phyloP scores from a whole-genome alignment of 2,113 vertebrate species.

The Leptocoma aspasia region DNA sequence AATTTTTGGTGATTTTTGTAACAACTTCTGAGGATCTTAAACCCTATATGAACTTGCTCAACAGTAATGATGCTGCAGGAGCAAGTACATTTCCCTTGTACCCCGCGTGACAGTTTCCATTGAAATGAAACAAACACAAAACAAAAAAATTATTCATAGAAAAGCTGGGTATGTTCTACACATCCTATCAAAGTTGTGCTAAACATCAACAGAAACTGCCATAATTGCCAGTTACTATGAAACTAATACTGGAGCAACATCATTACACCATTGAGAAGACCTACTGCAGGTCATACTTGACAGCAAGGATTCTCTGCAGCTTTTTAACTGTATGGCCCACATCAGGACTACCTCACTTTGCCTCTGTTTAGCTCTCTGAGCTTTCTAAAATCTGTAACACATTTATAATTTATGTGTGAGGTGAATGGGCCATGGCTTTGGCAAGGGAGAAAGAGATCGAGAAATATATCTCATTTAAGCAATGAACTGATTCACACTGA shows the following conservation, averaged over 20 bases:
- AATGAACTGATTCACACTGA: neutral
- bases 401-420: neutral
- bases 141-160: neutral
- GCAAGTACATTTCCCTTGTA: neutral
- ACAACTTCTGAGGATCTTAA: neutral
- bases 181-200: neutral
- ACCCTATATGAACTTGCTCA: neutral
- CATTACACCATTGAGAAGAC: neutral
- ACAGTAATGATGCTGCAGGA: neutral
- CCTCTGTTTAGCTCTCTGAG: neutral
- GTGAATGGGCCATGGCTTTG: neutral
- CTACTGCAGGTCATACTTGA: neutral
- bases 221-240: neutral
- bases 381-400: neutral
- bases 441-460: neutral
- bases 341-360: neutral
- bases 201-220: neutral
- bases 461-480: neutral
- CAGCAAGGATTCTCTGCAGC: neutral
- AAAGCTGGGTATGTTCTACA: neutral
- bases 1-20: neutral
- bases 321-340: neutral
- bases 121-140: neutral
- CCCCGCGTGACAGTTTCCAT: fast-evolving
- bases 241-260: neutral